These are phyloP conservation scores for Diarsia mendica DNA, from an alignment of 2,888 invertebrate genomes.

Conservation along the genomic window DNA sequence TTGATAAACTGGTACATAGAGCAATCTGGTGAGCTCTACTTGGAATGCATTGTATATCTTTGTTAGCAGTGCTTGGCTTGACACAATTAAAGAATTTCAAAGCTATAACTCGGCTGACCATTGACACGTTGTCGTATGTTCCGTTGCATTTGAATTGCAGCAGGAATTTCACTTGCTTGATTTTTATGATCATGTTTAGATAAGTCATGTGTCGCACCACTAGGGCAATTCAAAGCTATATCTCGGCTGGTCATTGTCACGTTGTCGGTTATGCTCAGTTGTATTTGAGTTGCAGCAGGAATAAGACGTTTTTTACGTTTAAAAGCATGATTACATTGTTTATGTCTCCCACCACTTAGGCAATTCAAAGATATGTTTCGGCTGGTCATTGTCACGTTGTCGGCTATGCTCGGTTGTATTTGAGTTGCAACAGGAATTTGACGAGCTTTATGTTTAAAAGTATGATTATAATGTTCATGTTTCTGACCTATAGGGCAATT, in stretches of 20 bases:
- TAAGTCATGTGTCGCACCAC: background rate
- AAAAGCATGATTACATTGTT: background rate
- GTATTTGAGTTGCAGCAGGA: background rate
- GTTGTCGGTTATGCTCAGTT: background rate
- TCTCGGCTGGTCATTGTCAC: background rate
- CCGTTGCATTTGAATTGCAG: background rate
- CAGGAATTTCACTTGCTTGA: background rate
- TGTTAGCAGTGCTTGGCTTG: background rate
- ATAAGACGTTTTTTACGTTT: background rate
- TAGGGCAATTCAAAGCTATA: slow-evolving; percentile 8
- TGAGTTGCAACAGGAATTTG: background rate
- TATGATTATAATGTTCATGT: background rate
- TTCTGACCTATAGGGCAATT: background rate
- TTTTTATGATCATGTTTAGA: background rate
- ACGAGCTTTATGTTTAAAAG: background rate
- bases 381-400: background rate
- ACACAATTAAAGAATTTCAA: slow-evolving; percentile 1
- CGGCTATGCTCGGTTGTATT: background rate
- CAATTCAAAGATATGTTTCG: background rate
- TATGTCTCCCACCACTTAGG: background rate
- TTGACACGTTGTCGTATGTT: background rate
- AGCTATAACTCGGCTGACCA: background rate
- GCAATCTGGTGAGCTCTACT: background rate
- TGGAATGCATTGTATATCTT: background rate
- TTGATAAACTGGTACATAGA: background rate